Evolutionary conservation across 2,797 vertebrate genomes (phyloP).

Genomic region (Lithobates pipiens): DNA sequence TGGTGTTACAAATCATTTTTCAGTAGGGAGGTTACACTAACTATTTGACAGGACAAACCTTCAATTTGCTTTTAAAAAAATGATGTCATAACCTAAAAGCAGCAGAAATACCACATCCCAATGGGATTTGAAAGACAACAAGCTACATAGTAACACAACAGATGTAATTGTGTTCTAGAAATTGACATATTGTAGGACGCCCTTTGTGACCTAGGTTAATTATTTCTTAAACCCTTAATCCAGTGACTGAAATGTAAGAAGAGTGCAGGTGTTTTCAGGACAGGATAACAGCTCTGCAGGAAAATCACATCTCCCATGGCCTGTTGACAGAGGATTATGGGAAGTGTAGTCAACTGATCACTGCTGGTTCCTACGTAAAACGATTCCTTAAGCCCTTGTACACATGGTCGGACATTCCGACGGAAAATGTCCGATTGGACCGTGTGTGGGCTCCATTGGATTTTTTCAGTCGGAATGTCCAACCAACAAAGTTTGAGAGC

Average conservation of each 20-base stretch:
- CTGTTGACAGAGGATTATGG: background rate
- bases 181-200: slow-evolving; percentile 9
- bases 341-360: background rate
- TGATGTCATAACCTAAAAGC: slow-evolving; percentile 14
- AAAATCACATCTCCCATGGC: background rate
- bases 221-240: slow-evolving; percentile 1
- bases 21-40: background rate
- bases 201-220: slow-evolving; percentile 3
- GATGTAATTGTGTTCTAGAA: slow-evolving; percentile 6
- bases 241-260: background rate
- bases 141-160: slow-evolving; percentile 1
- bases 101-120: slow-evolving; percentile 13
- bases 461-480: too few species aligned
- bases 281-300: background rate
- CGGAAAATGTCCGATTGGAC: too few species aligned
- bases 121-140: background rate
- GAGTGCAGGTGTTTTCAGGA: slow-evolving; percentile 6
- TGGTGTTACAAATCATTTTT: background rate
- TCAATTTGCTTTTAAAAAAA: background rate
- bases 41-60: slow-evolving; percentile 10
- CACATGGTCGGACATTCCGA: too few species aligned
- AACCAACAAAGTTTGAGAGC: too few species aligned
- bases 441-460: too few species aligned
- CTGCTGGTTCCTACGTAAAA: too few species aligned
- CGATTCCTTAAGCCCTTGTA: too few species aligned